Percentiles rank a stretch among this genome's conserved stretches.
Conservation (phyloP, 2,888 invertebrate genomes). For the Eudemis profundana region DNA sequence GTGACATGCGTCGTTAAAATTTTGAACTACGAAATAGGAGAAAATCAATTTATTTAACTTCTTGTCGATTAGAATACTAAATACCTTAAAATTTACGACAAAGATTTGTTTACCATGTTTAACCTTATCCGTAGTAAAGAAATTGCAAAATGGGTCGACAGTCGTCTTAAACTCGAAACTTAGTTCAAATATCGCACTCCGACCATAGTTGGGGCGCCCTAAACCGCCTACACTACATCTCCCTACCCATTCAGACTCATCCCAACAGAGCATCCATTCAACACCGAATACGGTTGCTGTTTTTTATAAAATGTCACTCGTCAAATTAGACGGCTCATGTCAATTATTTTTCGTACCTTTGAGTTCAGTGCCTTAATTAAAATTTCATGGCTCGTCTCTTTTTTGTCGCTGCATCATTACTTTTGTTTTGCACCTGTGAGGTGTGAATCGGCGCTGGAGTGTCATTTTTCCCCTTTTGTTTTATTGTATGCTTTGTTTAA, state of each 20-base stretch:
- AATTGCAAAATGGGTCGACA: background rate
- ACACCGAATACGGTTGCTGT: constrained; percentile 59
- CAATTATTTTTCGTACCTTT: constrained; percentile 68
- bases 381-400: constrained; percentile 71
- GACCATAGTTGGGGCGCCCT: constrained; percentile 42
- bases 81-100: too few species aligned
- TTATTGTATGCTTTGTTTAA: constrained; percentile 61
- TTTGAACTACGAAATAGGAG: too few species aligned
- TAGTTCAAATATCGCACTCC: background rate
- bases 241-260: constrained; percentile 64
- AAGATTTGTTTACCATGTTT: too few species aligned
- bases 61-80: too few species aligned
- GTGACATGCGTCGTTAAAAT: too few species aligned
- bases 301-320: constrained; percentile 71
- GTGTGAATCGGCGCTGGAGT: constrained; percentile 74
- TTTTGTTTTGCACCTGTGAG: constrained; percentile 81
- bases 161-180: background rate
- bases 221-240: constrained; percentile 48
- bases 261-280: constrained; percentile 68
- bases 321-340: constrained; percentile 77
- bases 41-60: too few species aligned
- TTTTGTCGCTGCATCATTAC: constrained; percentile 62
- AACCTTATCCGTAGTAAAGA: too few species aligned
- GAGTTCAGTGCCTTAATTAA: constrained; percentile 80
- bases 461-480: constrained; percentile 60